Evolutionary conservation across 2,888 invertebrate species (phyloP).

Genomic region (Chironomus riparius): DNA sequence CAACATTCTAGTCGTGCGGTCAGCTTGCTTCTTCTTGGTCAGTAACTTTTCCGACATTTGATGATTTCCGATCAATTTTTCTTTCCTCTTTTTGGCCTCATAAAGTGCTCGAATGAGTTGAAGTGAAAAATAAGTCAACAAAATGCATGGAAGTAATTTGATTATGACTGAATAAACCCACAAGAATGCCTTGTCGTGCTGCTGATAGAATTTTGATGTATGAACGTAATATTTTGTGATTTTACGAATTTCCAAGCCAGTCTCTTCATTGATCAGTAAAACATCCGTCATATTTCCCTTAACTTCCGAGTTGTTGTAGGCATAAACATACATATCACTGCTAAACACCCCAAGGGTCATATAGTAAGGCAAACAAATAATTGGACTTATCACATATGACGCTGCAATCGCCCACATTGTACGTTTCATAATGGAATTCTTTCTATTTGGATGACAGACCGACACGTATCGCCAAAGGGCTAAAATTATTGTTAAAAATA

Average conservation of each 20-base stretch:
- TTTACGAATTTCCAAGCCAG: conserved; percentile 38
- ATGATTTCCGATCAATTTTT: conserved; percentile 49
- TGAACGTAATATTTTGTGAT: conserved; percentile 63
- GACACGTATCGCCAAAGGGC: conserved; percentile 39
- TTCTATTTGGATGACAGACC: conserved; percentile 71
- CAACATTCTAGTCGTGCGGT: conserved; percentile 83
- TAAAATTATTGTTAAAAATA: conserved; percentile 13
- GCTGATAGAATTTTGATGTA: conserved; percentile 52
- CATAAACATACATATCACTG: not conserved
- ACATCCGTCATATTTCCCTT: conserved; percentile 39
- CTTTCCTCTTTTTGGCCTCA: conserved; percentile 66
- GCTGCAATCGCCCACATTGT: conserved; percentile 66
- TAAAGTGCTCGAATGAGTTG: conserved; percentile 68
- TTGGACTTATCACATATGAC: conserved; percentile 72
- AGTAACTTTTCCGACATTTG: conserved; percentile 42
- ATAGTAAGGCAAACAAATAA: conserved; percentile 64
- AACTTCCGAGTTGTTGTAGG: conserved; percentile 34
- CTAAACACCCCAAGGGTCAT: not conserved
- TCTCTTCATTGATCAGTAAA: not conserved
- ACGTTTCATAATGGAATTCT: conserved; percentile 73
- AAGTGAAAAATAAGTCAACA: conserved; percentile 47
- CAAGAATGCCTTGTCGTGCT: conserved; percentile 66
- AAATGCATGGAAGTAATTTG: conserved; percentile 82
- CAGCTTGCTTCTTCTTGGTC: conserved; percentile 53
- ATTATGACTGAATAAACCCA: conserved; percentile 89